Conservation (phyloP, 2,113 vertebrate genomes). For the Serinus canaria region DNA sequence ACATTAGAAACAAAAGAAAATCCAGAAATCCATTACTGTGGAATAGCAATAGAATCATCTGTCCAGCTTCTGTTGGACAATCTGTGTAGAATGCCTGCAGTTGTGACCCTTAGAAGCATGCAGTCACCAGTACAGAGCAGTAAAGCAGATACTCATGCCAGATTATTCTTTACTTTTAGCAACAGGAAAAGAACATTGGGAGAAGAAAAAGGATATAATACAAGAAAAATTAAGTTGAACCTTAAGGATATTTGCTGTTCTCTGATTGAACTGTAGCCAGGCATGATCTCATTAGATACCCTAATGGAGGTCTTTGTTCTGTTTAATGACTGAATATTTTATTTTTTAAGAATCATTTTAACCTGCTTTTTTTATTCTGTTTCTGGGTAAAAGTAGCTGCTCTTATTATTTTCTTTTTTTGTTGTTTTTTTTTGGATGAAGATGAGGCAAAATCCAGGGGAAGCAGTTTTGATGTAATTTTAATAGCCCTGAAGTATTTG, state of each 20-base stretch:
- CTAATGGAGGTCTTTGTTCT: conserved; percentile 29
- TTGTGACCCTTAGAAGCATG: not conserved
- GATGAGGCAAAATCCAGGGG: conserved; percentile 29
- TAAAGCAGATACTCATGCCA: not conserved
- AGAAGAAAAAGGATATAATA: not conserved
- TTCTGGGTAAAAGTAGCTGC: not conserved
- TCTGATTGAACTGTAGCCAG: conserved; percentile 2
- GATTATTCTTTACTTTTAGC: conserved; percentile 4
- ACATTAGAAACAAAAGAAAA: not conserved
- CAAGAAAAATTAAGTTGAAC: not conserved
- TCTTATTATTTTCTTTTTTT: not conserved
- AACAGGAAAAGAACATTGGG: not conserved
- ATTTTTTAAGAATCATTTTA: not conserved
- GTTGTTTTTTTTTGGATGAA: not conserved
- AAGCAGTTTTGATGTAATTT: conserved; percentile 39
- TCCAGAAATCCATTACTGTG: not conserved
- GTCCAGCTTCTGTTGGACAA: not conserved
- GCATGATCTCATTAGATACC: conserved; percentile 8
- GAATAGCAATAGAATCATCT: not conserved
- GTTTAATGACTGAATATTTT: not conserved
- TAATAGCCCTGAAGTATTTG: conserved; percentile 48
- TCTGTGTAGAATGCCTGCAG: not conserved
- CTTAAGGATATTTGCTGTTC: not conserved
- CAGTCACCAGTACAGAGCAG: not conserved
- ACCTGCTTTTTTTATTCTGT: not conserved